phyloP scores from a whole-genome alignment of 2,797 vertebrate genomes.

The Chelon labrosus region DNA sequence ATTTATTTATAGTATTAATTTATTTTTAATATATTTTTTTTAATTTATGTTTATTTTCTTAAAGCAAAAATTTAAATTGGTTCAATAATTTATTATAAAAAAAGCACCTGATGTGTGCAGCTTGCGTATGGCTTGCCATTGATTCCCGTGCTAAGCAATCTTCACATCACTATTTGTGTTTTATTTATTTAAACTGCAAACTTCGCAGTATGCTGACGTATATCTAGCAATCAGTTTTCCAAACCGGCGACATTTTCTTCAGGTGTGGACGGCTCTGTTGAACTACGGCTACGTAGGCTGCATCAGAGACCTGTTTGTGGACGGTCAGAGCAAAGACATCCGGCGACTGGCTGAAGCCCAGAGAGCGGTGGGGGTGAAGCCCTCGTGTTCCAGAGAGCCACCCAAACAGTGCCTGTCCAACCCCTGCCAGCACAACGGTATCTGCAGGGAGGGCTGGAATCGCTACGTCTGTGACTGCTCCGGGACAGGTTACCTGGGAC shows the following conservation, averaged over 20 bases:
- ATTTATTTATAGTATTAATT: too few relatives aligned
- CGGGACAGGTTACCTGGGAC: conserved; percentile 95
- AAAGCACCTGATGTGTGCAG: neutral
- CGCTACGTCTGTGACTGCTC: conserved; percentile 98
- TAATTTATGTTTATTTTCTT: too few relatives aligned
- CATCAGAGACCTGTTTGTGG: conserved; percentile 97
- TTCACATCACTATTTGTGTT: too few relatives aligned
- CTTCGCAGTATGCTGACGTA: neutral
- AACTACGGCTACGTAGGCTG: conserved; percentile 99
- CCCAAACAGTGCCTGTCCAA: conserved; percentile 98
- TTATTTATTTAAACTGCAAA: neutral
- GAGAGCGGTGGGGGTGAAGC: conserved; percentile 96
- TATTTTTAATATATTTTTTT: too few relatives aligned
- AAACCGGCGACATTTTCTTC: conserved; percentile 15
- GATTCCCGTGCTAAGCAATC: neutral
- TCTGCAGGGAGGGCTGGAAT: conserved; percentile 98
- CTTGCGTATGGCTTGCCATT: neutral
- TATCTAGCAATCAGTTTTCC: neutral
- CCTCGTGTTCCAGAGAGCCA: conserved; percentile 94
- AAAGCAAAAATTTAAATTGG: too few relatives aligned
- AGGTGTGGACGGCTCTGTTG: conserved; percentile 91
- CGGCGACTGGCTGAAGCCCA: conserved; percentile 96
- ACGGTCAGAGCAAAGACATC: conserved; percentile 98
- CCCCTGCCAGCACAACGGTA: conserved; percentile 96
- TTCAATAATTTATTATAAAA: too few relatives aligned